These are phyloP conservation scores for Lynx canadensis DNA, from an alignment of 2,113 vertebrate species.

Conservation along the genomic window DNA sequence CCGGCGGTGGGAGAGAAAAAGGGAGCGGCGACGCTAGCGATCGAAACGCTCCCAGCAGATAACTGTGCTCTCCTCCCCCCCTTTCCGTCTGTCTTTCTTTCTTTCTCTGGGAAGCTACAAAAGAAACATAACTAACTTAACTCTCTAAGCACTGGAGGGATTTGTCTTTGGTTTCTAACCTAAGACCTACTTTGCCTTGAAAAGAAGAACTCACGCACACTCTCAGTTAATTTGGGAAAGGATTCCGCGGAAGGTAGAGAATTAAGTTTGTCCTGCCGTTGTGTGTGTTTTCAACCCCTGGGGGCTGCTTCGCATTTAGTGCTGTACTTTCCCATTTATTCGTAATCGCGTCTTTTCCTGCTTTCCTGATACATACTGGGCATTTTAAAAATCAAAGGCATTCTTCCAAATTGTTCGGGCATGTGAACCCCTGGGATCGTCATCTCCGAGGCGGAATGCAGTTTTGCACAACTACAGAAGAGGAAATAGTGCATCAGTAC, in stretches of 20 bases:
- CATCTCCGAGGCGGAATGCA: constrained; percentile 29
- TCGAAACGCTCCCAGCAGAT: constrained; percentile 6
- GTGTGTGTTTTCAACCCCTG: background rate
- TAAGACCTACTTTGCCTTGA: constrained; percentile 48
- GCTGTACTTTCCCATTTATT: background rate
- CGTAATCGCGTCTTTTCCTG: background rate
- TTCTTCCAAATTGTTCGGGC: constrained; percentile 49
- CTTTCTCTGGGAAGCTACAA: background rate
- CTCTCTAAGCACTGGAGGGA: constrained; percentile 71
- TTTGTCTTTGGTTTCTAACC: constrained; percentile 31
- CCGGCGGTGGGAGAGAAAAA: constrained; percentile 82
- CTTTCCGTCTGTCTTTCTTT: no score
- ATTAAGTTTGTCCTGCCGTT: constrained; percentile 73
- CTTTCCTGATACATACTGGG: background rate
- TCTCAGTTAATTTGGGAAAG: constrained; percentile 54
- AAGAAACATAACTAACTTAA: constrained; percentile 73
- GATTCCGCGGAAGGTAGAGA: constrained; percentile 74
- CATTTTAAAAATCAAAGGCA: constrained; percentile 45
- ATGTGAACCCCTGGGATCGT: constrained; percentile 38
- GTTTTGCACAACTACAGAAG: background rate
- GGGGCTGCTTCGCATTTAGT: background rate
- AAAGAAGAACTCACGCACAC: constrained; percentile 67
- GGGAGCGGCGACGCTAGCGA: background rate
- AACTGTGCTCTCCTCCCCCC: background rate
- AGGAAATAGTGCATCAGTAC: background rate